Evolutionary conservation across 2,888 invertebrate genomes (phyloP).

Genomic region (Pammene aurita): DNA sequence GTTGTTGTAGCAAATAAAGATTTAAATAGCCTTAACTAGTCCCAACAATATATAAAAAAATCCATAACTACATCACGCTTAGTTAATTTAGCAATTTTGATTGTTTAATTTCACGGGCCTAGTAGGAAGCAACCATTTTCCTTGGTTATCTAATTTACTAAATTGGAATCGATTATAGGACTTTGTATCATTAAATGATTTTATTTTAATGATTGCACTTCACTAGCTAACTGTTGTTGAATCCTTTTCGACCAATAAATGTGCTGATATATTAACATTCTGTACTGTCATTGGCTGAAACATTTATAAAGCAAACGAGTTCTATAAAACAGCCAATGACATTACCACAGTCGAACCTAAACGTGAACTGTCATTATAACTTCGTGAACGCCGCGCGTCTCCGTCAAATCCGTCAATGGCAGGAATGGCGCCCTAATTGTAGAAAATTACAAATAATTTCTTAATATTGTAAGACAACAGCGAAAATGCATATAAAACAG

Average conservation of each 20-base stretch:
- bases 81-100: no score
- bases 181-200: no score
- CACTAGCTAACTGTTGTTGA: background rate
- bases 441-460: constrained; percentile 46
- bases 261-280: background rate
- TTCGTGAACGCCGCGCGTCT: constrained; percentile 31
- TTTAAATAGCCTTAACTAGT: no score
- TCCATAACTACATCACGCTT: no score
- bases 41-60: no score
- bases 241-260: constrained; percentile 1
- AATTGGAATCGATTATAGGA: no score
- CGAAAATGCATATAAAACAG: constrained; percentile 78
- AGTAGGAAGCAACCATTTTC: no score
- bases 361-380: background rate
- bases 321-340: background rate
- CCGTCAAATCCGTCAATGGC: no score
- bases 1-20: no score
- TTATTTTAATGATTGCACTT: background rate
- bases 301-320: background rate
- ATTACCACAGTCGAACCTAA: background rate
- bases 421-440: constrained; percentile 69
- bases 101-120: no score
- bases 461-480: constrained; percentile 44
- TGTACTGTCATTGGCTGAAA: background rate
- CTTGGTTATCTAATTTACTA: no score